Evolutionary conservation across 2,113 vertebrate genomes (phyloP).

Genomic region (Pampusana beccarii): DNA sequence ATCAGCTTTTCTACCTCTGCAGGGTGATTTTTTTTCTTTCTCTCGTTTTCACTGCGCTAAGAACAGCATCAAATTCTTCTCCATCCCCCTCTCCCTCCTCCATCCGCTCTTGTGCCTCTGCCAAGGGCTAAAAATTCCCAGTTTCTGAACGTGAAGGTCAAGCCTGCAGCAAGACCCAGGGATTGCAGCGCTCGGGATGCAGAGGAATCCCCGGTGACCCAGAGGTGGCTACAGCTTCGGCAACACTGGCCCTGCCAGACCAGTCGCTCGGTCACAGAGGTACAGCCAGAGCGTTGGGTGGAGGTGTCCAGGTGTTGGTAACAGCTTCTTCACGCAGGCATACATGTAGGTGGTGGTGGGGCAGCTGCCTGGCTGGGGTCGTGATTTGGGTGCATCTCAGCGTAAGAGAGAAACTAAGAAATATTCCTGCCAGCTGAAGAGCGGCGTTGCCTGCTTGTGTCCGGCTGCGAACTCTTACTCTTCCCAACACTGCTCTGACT

Average conservation of each 20-base stretch:
- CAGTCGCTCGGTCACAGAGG: accelerated
- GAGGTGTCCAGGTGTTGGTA: background rate
- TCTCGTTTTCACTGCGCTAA: background rate
- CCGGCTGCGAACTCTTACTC: background rate
- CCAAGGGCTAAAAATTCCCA: background rate
- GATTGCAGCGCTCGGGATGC: accelerated
- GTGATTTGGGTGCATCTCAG: background rate
- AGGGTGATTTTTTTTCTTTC: background rate
- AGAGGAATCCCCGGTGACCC: accelerated
- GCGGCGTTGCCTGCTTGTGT: background rate
- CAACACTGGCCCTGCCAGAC: background rate
- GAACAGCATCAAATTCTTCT: background rate
- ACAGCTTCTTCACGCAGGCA: background rate
- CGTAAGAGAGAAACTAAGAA: background rate
- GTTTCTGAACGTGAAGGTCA: accelerated
- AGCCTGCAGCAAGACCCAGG: background rate
- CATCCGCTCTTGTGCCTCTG: background rate
- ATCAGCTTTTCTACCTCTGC: constrained; percentile 16
- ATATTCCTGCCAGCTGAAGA: background rate
- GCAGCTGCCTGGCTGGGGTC: background rate
- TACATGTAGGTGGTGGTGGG: accelerated
- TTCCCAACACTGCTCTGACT: background rate
- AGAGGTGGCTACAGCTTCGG: background rate
- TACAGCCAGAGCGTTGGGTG: accelerated
- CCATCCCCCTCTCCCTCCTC: background rate